phyloP scores from a whole-genome alignment of 2,888 invertebrate species.

The Flabesymbios commensalis region DNA sequence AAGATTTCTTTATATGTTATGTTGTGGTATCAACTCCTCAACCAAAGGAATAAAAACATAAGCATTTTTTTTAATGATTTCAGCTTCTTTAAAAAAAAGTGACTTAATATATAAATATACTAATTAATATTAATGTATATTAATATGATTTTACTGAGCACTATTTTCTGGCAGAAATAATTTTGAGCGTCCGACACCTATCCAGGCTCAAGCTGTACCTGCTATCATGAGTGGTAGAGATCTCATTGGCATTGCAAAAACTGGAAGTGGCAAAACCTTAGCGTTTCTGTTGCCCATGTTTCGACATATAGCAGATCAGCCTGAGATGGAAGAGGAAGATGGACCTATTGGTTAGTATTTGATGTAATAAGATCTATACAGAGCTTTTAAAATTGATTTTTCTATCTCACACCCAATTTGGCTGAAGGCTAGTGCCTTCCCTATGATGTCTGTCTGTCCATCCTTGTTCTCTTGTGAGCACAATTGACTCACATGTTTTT shows the following conservation, averaged over 20 bases:
- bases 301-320: slow-evolving; percentile 91
- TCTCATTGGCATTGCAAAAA: slow-evolving; percentile 98
- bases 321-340: slow-evolving; percentile 90
- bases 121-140: background rate
- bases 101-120: too few relatives aligned
- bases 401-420: too few relatives aligned
- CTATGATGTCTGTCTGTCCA: too few relatives aligned
- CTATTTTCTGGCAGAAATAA: slow-evolving; percentile 58
- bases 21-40: background rate
- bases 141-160: background rate
- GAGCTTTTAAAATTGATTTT: background rate
- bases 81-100: too few relatives aligned
- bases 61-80: too few relatives aligned
- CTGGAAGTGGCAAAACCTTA: slow-evolving; percentile 97
- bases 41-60: too few relatives aligned
- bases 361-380: background rate
- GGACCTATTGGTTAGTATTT: slow-evolving; percentile 81
- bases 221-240: slow-evolving; percentile 96
- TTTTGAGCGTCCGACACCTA: slow-evolving; percentile 97
- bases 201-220: slow-evolving; percentile 93
- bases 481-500: too few relatives aligned
- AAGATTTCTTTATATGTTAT: background rate
- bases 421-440: background rate
- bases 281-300: slow-evolving; percentile 99
- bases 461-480: too few relatives aligned